These are phyloP conservation scores for Drosophila cardini DNA, from an alignment of 1,140 invertebrate genomes.

Conservation along the genomic window DNA sequence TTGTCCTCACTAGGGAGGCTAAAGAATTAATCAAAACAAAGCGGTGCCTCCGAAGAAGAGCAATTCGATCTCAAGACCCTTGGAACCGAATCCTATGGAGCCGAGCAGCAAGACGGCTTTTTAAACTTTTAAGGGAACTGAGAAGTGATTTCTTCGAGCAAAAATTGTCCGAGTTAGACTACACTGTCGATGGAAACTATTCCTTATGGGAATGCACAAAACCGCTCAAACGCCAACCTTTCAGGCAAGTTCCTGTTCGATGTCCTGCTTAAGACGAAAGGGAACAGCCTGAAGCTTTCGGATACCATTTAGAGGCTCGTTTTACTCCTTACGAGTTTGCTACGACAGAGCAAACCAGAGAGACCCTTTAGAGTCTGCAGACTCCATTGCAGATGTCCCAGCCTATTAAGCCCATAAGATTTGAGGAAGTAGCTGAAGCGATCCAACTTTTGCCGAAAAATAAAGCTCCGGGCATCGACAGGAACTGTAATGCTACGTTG, in stretches of 20 bases:
- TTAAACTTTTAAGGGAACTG: slow-evolving; percentile 6
- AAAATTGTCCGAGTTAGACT: slow-evolving; percentile 31
- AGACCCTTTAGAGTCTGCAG: too few species aligned
- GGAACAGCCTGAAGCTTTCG: slow-evolving; percentile 3
- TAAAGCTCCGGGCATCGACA: not conserved
- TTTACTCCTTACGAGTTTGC: not conserved
- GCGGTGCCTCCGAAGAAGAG: slow-evolving; percentile 15
- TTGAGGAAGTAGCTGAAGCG: too few species aligned
- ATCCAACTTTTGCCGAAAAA: too few species aligned
- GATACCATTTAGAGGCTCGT: not conserved
- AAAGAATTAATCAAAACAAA: slow-evolving; percentile 14
- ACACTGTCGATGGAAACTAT: slow-evolving; percentile 27
- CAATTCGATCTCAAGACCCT: slow-evolving; percentile 22
- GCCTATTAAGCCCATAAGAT: too few species aligned
- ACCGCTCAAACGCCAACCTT: slow-evolving; percentile 10
- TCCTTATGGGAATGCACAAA: slow-evolving; percentile 32
- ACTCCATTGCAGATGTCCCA: too few species aligned
- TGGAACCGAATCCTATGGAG: slow-evolving; percentile 19
- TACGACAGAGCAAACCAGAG: not conserved
- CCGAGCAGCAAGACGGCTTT: slow-evolving; percentile 3
- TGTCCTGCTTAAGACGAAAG: not conserved
- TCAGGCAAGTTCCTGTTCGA: slow-evolving; percentile 7
- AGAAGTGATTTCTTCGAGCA: slow-evolving; percentile 29
- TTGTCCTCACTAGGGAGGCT: slow-evolving; percentile 5
- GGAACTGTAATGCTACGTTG: too few species aligned